phyloP scores from a whole-genome alignment of 2,797 vertebrate species.

The Anniella stebbinsi region DNA sequence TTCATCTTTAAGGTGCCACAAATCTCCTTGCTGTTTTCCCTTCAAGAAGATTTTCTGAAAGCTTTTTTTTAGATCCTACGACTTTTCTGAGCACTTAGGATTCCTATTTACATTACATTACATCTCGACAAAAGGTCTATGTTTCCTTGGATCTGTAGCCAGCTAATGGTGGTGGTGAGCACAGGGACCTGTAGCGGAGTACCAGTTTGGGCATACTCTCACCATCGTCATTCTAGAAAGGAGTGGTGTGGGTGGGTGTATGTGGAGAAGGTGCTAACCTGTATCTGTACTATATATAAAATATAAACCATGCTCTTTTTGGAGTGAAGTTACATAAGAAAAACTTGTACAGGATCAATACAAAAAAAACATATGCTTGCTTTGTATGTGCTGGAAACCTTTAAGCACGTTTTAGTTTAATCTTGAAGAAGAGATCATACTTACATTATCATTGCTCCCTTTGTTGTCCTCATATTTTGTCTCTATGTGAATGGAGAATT shows the following conservation, averaged over 20 bases:
- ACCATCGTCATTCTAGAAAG: neutral
- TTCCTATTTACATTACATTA: neutral
- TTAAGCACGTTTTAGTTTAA: neutral
- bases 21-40: neutral
- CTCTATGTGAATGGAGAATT: slow-evolving; percentile 98
- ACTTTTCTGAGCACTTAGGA: neutral
- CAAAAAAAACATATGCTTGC: neutral
- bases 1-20: neutral
- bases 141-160: neutral
- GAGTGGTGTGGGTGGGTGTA: too few relatives aligned
- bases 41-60: neutral
- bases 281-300: neutral
- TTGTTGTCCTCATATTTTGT: slow-evolving; percentile 93
- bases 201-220: neutral
- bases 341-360: neutral
- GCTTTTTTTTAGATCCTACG: neutral
- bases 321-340: neutral
- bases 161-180: neutral
- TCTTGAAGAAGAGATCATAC: slow-evolving; percentile 67
- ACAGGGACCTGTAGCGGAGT: too few relatives aligned
- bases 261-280: neutral
- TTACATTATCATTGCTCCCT: slow-evolving; percentile 92
- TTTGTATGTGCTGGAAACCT: neutral
- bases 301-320: neutral
- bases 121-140: neutral